Percentiles rank a stretch among this genome's conserved stretches.
Conservation (phyloP, 2,888 invertebrate species). For the Drosophila colorata region DNA sequence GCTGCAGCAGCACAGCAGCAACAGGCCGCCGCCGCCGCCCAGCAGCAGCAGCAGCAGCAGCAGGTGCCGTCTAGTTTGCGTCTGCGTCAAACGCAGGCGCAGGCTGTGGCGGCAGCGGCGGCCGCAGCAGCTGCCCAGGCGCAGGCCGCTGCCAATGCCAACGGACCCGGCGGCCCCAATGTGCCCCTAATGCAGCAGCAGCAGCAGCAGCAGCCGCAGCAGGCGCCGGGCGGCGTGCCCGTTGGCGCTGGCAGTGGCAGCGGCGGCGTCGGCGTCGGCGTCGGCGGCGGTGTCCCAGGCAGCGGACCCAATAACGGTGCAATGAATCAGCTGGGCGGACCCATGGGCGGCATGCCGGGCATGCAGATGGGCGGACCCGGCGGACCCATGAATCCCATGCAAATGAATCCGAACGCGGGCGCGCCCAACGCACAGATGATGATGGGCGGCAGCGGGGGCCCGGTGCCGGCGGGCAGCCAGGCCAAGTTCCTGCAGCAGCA, state of each 20-base stretch:
- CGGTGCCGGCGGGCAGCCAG: conserved; percentile 85
- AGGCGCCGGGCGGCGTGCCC: conserved; percentile 40
- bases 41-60: conserved; percentile 86
- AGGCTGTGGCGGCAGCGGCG: conserved; percentile 84
- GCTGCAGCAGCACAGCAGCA: conserved; percentile 82
- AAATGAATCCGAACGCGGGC: conserved; percentile 76
- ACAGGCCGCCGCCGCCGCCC: conserved; percentile 83
- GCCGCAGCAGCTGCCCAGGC: conserved; percentile 84
- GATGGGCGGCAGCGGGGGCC: conserved; percentile 74
- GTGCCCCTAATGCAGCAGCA: conserved; percentile 68
- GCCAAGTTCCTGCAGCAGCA: conserved; percentile 90
- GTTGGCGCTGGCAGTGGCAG: conserved; percentile 51
- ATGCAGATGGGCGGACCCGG: conserved; percentile 76
- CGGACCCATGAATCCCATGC: conserved; percentile 80
- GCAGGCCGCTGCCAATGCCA: conserved; percentile 83
- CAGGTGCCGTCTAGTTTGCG: conserved; percentile 83
- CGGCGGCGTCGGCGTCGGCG: conserved; percentile 27
- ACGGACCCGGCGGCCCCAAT: conserved; percentile 61
- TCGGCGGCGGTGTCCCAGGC: conserved; percentile 35
- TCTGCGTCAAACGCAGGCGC: conserved; percentile 83
- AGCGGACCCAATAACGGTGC: conserved; percentile 65
- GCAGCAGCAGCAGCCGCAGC: conserved; percentile 37
- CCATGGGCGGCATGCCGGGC: conserved; percentile 77
- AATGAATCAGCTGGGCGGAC: conserved; percentile 71
- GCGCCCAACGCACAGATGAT: conserved; percentile 72